Evolutionary conservation across 2,888 invertebrate species (phyloP).

Genomic region (Eupithecia subfuscata): DNA sequence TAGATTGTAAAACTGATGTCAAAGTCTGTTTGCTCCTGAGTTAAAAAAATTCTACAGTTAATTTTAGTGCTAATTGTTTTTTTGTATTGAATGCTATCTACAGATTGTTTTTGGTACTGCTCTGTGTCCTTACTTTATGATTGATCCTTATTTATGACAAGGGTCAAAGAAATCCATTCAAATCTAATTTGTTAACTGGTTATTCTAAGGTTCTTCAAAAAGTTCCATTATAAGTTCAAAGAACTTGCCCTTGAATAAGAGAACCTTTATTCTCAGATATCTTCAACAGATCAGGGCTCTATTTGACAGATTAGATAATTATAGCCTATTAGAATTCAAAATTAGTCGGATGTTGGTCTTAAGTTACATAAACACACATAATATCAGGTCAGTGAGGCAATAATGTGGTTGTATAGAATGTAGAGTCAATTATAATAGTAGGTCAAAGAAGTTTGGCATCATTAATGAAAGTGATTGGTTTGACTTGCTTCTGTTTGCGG

Average conservation of each 20-base stretch:
- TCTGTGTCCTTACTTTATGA: neutral
- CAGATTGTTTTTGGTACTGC: neutral
- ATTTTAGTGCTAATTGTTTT: neutral
- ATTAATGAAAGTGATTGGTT: conserved; percentile 17
- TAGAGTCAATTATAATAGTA: conserved; percentile 21
- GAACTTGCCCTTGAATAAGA: neutral
- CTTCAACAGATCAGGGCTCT: neutral
- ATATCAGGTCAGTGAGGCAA: conserved; percentile 24
- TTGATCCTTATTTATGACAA: neutral
- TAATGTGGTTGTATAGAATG: conserved; percentile 15
- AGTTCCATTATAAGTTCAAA: neutral
- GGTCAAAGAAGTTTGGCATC: conserved; percentile 25
- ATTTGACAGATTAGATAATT: neutral
- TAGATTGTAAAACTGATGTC: neutral
- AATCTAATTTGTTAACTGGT: neutral
- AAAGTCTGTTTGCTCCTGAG: neutral
- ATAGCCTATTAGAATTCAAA: neutral
- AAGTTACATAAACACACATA: conserved; percentile 27
- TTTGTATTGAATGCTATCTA: neutral
- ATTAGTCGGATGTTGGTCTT: conserved; percentile 9
- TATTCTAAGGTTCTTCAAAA: neutral
- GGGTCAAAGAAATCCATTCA: neutral
- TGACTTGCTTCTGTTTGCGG: neutral
- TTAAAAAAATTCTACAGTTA: neutral
- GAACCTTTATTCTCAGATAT: neutral